A percentile compares a stretch with the other conserved stretches of the same genome.
Conservation (phyloP, 2,797 vertebrate genomes). For the Sylvilagus floridanus region DNA sequence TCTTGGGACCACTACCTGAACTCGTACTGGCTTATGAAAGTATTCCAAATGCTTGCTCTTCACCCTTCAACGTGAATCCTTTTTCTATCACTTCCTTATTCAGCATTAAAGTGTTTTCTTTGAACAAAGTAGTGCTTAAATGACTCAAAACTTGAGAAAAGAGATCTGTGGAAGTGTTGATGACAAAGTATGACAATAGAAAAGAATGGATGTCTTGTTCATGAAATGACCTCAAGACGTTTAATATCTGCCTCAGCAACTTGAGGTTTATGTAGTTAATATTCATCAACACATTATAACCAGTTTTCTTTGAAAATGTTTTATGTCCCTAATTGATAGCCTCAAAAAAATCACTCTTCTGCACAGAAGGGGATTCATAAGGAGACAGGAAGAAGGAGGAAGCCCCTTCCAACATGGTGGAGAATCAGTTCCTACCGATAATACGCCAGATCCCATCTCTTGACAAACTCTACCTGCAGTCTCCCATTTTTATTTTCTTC, state of each 20-base stretch:
- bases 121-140: background rate
- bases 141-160: background rate
- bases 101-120: background rate
- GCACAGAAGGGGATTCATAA: background rate
- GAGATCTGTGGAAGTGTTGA: rapidly evolving
- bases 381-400: background rate
- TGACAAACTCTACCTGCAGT: background rate
- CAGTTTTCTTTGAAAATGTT: background rate
- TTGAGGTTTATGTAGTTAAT: background rate
- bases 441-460: background rate
- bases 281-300: background rate
- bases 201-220: background rate
- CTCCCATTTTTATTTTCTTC: background rate
- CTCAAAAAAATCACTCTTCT: background rate
- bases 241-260: background rate
- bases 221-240: background rate
- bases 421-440: background rate
- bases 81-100: background rate
- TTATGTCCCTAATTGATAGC: background rate
- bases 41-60: constrained; percentile 25
- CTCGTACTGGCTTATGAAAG: background rate
- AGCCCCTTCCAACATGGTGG: rapidly evolving
- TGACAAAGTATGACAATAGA: background rate
- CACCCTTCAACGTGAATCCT: background rate
- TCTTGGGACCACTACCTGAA: background rate